phyloP scores from a whole-genome alignment of 2,113 vertebrate genomes.

The Tenrec ecaudatus region DNA sequence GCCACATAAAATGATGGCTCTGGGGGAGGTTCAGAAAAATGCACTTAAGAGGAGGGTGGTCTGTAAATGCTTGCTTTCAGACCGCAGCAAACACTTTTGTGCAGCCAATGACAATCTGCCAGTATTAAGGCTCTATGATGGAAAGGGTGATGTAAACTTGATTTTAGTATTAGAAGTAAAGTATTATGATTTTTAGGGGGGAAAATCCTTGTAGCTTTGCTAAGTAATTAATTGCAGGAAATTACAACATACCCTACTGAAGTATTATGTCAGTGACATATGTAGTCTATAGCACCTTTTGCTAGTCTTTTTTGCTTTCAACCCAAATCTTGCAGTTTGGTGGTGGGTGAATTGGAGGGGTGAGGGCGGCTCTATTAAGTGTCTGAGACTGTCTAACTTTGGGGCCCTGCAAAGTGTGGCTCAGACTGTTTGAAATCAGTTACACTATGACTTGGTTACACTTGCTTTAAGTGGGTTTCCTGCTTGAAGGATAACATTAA shows the following conservation, averaged over 20 bases:
- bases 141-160: slow-evolving; percentile 88
- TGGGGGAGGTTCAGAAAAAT: slow-evolving; percentile 54
- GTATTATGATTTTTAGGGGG: slow-evolving; percentile 84
- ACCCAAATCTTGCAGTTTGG: slow-evolving; percentile 78
- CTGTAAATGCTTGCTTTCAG: slow-evolving; percentile 73
- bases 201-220: slow-evolving; percentile 84
- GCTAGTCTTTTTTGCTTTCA: slow-evolving; percentile 84
- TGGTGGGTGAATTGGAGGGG: too few species aligned
- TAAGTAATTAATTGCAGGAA: slow-evolving; percentile 90
- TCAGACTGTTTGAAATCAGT: slow-evolving; percentile 64
- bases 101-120: slow-evolving; percentile 81
- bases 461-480: slow-evolving; percentile 49
- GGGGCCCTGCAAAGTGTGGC: slow-evolving; percentile 23
- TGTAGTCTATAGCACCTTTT: slow-evolving; percentile 85
- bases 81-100: slow-evolving; percentile 78
- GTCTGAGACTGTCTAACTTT: slow-evolving; percentile 71
- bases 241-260: slow-evolving; percentile 89
- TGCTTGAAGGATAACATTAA: slow-evolving; percentile 36
- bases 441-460: slow-evolving; percentile 18
- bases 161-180: slow-evolving; percentile 86
- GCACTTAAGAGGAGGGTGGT: slow-evolving; percentile 29
- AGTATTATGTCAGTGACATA: slow-evolving; percentile 87
- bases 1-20: slow-evolving; percentile 49
- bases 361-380: slow-evolving; percentile 77
- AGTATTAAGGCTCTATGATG: slow-evolving; percentile 83